A percentile compares a stretch with the other conserved stretches of the same genome.
Evolutionary conservation across 2,888 invertebrate species (phyloP).

Genomic region (Smittia aterrima): DNA sequence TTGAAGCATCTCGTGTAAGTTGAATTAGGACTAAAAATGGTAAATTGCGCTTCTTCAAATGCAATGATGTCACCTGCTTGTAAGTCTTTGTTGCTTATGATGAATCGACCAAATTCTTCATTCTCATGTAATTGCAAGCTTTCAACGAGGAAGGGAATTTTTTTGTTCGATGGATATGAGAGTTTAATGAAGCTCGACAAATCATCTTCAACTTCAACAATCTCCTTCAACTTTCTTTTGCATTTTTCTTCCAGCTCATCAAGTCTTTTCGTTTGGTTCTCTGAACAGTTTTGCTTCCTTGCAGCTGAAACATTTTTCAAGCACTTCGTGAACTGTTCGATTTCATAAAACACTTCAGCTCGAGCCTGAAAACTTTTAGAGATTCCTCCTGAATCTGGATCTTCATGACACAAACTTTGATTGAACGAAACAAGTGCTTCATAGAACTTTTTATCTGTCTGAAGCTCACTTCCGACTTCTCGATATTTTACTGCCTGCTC

Average conservation of each 20-base stretch:
- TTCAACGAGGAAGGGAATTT: background rate
- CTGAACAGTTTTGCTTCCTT: background rate
- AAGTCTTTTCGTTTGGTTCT: background rate
- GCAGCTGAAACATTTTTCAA: background rate
- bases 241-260: background rate
- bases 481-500: background rate
- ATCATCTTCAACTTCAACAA: background rate
- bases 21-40: background rate
- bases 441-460: background rate
- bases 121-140: background rate
- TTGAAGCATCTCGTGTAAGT: constrained; percentile 1
- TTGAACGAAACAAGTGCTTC: background rate
- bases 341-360: background rate
- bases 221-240: too few species aligned
- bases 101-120: background rate
- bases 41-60: background rate
- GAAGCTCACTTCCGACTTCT: background rate
- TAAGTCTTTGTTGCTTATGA: background rate
- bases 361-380: background rate
- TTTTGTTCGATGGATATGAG: background rate
- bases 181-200: background rate
- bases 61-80: background rate
- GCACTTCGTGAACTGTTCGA: background rate
- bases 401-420: background rate
- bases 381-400: background rate